Evolutionary conservation across 2,113 vertebrate genomes (phyloP), one percentile per base, ranked within the genome.

Genomic region (Passer montanus): DNA sequence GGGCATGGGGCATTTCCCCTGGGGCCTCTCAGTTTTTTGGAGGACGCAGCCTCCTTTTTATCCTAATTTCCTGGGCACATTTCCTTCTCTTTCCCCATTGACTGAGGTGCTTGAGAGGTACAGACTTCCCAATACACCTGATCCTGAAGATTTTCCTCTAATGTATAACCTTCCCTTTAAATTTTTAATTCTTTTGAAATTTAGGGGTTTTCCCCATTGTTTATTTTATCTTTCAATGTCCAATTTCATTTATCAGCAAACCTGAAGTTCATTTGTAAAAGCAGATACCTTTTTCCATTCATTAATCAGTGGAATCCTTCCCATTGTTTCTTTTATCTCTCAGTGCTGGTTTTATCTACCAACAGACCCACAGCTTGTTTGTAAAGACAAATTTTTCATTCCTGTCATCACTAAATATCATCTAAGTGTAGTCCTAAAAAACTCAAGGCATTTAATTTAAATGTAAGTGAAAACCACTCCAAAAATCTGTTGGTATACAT

Each of bases 371-470:
- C 56, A 23, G 33, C 14, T 58, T 58, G 33, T 58, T 58, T 58
- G 33, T 15, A 15, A 58, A 23, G 56, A 58, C 21, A 58, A 58
- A 58, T 10, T 21, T 1, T 1, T 7, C 33, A n/a, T 58, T 58
- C 56, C 56, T n/a, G 6, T 58, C 33, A 35, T 33, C 33, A 35
- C 90, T 70, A 93, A 95, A 70, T 86, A 41, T 27, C 69, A 63
- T 87, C 63, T 91, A 94, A 94, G 91, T 94, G 87, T 92, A 52
- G 44, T 67, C 50, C 68, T 86, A 22, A 81, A 60, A 77, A 58
- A 9, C 9, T 23, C 55, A 35, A 10, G 3, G 8, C 7, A 6
- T 62, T 89, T 52, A 33, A 69, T 59, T 92, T 62, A 44, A 52
- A 31, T 87, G n/a, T 84, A 59, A 90, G 81, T 77, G 27, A 33